Evolutionary conservation across 1,140 invertebrate species (phyloP), one percentile per base, ranked within the genome.

Genomic region (Cyclina sinensis): DNA sequence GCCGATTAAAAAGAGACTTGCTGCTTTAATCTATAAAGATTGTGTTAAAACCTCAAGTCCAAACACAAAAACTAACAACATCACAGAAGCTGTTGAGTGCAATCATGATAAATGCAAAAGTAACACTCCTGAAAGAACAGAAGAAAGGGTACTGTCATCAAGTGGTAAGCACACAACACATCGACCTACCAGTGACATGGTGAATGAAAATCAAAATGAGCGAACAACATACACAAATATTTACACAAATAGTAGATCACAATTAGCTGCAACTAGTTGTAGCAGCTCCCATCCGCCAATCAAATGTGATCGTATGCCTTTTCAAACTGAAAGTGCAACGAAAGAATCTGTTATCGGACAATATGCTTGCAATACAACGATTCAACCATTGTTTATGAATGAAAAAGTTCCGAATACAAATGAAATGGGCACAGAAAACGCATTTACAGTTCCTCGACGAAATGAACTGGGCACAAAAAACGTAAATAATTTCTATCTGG

Each of bases 1-100:
- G 32, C 74, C 74, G 48, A 51, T 78, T 18, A 78, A 78, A 30
- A 78, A 78, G 27, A 16, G 74, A 30, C 48, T 78, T 24, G 48
- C 46, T 35, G 74, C 32, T 18, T 70, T 27, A 37, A 14, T 37
- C 5, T 35, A 21, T 70, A 27, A 35, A 37, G 9, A 11, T 37
- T 30, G 37, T 16, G 37, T 37, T 35, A 70, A 2, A 70, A 16
- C 65, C 37, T 18, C 11, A 14, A 37, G 27, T 18, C 12, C 1
- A 1, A 27, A 70, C 1, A 16, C 1, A 18, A 5, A 1, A 70
- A 39, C 12, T 21, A 16, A 70, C 30, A 70, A 37, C 21, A 57
- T 21, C 54, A 0, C 57, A 39, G n/a, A n/a, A n/a, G n/a, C n/a
- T n/a, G 14, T 30, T 35, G 32, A 37, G 37, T n/a, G 9, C 32